These are phyloP conservation scores for Pangasianodon gigas DNA, from an alignment of 2,113 vertebrate genomes.

Conservation along the genomic window DNA sequence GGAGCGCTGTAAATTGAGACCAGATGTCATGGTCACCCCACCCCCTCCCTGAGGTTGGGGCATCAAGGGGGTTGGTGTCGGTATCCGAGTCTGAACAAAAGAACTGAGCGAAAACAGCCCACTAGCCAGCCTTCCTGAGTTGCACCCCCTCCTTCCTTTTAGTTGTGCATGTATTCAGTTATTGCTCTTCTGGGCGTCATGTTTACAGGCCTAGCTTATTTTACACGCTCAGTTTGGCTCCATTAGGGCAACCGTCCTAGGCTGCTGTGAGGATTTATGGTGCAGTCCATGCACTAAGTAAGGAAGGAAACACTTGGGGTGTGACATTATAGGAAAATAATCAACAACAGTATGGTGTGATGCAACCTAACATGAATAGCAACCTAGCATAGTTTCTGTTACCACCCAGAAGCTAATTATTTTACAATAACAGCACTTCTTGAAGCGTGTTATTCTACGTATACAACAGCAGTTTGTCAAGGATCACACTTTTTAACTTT, in stretches of 20 bases:
- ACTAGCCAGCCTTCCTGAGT: neutral
- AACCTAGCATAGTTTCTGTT: neutral
- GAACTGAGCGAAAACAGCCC: slow-evolving; percentile 19
- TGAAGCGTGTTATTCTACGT: neutral
- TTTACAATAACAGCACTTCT: neutral
- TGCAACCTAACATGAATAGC: too few species aligned
- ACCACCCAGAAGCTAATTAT: neutral
- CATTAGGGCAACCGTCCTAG: neutral
- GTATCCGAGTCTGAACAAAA: slow-evolving; percentile 62
- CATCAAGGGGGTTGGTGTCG: slow-evolving; percentile 34
- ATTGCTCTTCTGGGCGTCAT: neutral
- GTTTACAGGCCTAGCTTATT: slow-evolving; percentile 53
- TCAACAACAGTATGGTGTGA: neutral
- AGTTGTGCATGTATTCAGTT: neutral
- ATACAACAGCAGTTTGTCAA: neutral
- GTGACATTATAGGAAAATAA: neutral
- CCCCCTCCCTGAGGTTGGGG: slow-evolving; percentile 56
- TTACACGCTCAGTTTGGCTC: slow-evolving; percentile 43
- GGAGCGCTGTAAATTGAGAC: slow-evolving; percentile 62
- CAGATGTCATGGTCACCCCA: slow-evolving; percentile 72
- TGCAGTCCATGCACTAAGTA: neutral
- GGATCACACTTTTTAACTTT: neutral
- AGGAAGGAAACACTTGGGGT: neutral
- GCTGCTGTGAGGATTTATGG: slow-evolving; percentile 38
- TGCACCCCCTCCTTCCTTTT: neutral